Base-by-base conservation (phyloP, 2,113 vertebrate species). In the Balaenoptera acutorostrata region DNA sequence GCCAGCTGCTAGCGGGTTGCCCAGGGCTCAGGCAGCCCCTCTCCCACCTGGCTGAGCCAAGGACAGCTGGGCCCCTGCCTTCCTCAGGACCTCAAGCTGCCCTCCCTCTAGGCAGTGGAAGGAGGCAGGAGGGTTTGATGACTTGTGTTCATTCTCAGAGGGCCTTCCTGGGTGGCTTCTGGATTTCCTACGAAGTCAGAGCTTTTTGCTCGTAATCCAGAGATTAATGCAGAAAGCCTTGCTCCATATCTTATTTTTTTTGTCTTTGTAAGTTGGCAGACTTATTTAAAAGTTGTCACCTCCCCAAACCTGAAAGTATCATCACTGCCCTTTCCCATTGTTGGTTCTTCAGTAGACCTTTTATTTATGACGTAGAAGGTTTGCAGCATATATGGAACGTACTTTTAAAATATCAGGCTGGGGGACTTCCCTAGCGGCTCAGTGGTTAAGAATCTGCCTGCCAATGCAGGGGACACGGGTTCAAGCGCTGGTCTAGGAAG, bases 1-100 rank as follows among this genome's bases (percentile, higher is more conserved):
- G 39, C 61, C 31, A 91, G 44, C 68, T 86, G 18, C 95, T 97
- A 95, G 80, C 57, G 84, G 97, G 55, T 94, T 82, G 86, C 92
- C 92, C 93, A 3, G 52, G 93, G 68, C 90, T 95, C 95, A 69
- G 95, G 93, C 84, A 94, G 87, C 89, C 81, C 18, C 59, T 29
- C 25, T 27, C 59, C 78, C 93, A 84, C 63, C 85, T 93, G 8
- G 18, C 88, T 29, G 92, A 68, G 31, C 36, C 72, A 46, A 44
- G 71, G 92, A 81, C 88, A 85, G 86, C 92, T 74, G 29, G 96
- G 33, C 41, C 80, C 87, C 81, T 25, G 7, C 78, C 75, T 46
- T 96, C 68, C 87, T 31, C 14, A 33, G 92, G 41, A 64, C 93
- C 25, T 39, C 55, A 57, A 23, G 2, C 63, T 21, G 0, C 31